Evolutionary conservation across 2,113 vertebrate species (phyloP).

Genomic region (Gadus chalcogrammus): DNA sequence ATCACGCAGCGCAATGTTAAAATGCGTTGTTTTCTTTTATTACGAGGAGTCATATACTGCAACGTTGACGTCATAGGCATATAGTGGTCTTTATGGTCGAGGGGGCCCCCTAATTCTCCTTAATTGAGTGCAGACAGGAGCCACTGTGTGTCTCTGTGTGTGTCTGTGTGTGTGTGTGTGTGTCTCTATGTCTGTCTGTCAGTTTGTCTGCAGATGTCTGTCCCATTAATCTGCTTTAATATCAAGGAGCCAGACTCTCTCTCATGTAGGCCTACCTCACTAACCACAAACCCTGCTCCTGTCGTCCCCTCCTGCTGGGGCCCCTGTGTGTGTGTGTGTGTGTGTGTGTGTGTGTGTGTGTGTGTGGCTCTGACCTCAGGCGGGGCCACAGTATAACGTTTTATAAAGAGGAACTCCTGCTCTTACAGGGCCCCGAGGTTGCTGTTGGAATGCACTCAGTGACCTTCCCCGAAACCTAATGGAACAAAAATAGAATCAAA

Average conservation of each 20-base stretch:
- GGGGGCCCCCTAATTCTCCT: conserved; percentile 47
- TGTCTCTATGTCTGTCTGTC: conserved; percentile 16
- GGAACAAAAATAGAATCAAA: conserved; percentile 29
- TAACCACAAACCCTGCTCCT: conserved; percentile 40
- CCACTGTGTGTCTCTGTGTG: conserved; percentile 2
- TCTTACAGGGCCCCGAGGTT: conserved; percentile 23
- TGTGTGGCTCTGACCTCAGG: conserved; percentile 42
- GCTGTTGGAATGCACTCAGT: conserved; percentile 12
- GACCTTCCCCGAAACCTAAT: background rate
- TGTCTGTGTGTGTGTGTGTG: conserved; percentile 29
- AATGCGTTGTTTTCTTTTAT: conserved; percentile 55
- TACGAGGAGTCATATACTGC: conserved; percentile 39
- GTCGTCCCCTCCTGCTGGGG: conserved; percentile 1
- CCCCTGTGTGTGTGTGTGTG: background rate
- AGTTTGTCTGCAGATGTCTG: conserved; percentile 33
- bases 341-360: too few species aligned
- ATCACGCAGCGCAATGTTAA: conserved; percentile 38
- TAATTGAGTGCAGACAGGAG: conserved; percentile 61
- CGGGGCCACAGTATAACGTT: conserved; percentile 25
- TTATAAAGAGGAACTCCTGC: conserved; percentile 28
- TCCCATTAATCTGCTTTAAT: conserved; percentile 15
- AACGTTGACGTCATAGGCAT: conserved; percentile 55
- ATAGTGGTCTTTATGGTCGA: conserved; percentile 28
- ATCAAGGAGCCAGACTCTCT: conserved; percentile 32
- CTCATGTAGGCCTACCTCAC: conserved; percentile 14